These are phyloP conservation scores for Palythoa heliodiscus DNA, from an alignment of 92 coral and sea anemone species.

Conservation along the genomic window DNA sequence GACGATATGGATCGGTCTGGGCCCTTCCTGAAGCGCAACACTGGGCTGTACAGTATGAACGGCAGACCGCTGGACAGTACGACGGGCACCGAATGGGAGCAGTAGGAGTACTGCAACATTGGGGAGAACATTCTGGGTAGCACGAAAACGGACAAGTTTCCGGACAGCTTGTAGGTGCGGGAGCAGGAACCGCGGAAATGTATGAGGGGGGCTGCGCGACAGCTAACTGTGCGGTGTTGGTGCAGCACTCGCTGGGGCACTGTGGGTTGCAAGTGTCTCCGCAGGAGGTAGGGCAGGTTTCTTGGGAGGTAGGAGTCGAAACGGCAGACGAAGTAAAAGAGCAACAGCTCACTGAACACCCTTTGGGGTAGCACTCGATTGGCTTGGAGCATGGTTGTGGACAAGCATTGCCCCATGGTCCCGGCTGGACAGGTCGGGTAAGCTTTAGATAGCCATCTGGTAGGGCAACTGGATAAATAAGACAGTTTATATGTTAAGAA, in stretches of 20 bases:
- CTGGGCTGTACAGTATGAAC: conserved; percentile 63
- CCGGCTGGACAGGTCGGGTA: conserved; percentile 60
- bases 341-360: conserved; percentile 73
- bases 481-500: background rate
- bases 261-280: conserved; percentile 59
- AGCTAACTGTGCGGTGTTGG: conserved; percentile 35
- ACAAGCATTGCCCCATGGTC: conserved; percentile 47
- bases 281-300: conserved; percentile 57
- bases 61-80: conserved; percentile 66
- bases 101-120: conserved; percentile 63
- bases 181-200: background rate
- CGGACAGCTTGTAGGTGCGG: conserved; percentile 52
- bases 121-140: conserved; percentile 67
- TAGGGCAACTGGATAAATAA: conserved; percentile 56
- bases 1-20: conserved; percentile 1
- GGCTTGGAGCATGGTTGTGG: conserved; percentile 89
- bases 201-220: conserved; percentile 49
- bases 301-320: conserved; percentile 30
- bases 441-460: conserved; percentile 74
- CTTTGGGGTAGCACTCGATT: conserved; percentile 58
- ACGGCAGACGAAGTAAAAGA: conserved; percentile 50
- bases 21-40: conserved; percentile 57
- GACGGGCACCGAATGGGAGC: conserved; percentile 58
- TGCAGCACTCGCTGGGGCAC: conserved; percentile 71
- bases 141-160: conserved; percentile 65